These are phyloP conservation scores for Microctonus brassicae DNA, from an alignment of 2,888 invertebrate species.

Conservation along the genomic window DNA sequence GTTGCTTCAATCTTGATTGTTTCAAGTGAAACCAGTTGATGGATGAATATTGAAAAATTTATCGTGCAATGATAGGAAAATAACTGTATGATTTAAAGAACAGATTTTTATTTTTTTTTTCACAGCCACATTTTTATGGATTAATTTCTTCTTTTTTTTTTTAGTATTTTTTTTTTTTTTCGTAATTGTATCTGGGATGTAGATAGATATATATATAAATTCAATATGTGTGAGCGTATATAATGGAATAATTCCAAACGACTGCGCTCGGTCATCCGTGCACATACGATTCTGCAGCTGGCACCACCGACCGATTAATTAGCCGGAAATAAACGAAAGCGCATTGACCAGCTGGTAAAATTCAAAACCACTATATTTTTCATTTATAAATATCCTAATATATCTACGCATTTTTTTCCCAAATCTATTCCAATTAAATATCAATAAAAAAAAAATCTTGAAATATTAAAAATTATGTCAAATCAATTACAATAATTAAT, in stretches of 20 bases:
- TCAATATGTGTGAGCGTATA: neutral
- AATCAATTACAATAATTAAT: too few species aligned
- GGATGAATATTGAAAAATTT: neutral
- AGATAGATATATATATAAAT: neutral
- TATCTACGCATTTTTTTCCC: neutral
- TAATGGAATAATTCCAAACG: slow-evolving; percentile 30
- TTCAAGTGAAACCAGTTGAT: neutral
- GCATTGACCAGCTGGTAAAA: slow-evolving; percentile 21
- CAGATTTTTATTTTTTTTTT: neutral
- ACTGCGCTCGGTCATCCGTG: slow-evolving; percentile 26
- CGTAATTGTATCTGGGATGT: neutral
- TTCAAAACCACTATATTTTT: neutral
- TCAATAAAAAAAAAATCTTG: too few species aligned
- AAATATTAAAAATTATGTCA: too few species aligned
- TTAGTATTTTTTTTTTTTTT: too few species aligned
- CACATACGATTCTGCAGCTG: slow-evolving; percentile 21
- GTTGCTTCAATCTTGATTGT: neutral
- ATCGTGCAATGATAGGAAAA: neutral
- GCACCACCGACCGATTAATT: slow-evolving; percentile 34
- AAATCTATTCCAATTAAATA: too few species aligned
- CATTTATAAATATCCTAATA: neutral
- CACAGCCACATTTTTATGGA: neutral
- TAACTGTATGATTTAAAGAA: neutral
- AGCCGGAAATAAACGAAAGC: slow-evolving; percentile 33
- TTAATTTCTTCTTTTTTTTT: neutral